Percentiles rank a stretch among this genome's conserved stretches.
Evolutionary conservation across 2,113 vertebrate genomes (phyloP).

Genomic region (Oreochromis tanganicae): DNA sequence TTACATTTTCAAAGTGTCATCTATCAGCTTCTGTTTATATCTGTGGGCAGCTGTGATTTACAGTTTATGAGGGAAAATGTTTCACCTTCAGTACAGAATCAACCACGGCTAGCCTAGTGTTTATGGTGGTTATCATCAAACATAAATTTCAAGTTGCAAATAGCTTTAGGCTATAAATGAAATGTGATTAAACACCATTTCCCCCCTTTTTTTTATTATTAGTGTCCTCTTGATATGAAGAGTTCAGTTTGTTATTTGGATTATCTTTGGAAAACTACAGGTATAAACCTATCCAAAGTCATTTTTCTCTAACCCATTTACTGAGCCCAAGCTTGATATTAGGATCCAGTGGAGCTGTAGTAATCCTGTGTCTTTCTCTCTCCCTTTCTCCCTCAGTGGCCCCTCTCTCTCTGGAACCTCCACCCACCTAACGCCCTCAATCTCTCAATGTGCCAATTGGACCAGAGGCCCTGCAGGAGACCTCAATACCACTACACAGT

Average conservation of each 20-base stretch:
- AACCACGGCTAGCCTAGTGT: not conserved
- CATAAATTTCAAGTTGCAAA: not conserved
- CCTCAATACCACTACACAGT: constrained; percentile 27
- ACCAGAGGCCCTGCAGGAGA: constrained; percentile 25
- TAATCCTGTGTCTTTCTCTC: not conserved
- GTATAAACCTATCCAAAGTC: not conserved
- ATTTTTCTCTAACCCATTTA: not conserved
- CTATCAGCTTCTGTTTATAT: not conserved
- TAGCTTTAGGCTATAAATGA: not conserved
- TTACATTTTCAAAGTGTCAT: not conserved
- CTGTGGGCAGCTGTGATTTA: not conserved
- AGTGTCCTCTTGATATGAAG: not conserved
- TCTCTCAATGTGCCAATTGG: not conserved
- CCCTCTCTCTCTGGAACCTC: not conserved
- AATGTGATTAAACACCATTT: not conserved
- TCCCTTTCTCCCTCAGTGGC: not conserved
- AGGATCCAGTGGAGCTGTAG: not conserved
- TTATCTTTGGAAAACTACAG: not conserved
- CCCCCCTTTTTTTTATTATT: not conserved
- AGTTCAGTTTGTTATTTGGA: not conserved
- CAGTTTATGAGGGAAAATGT: not conserved
- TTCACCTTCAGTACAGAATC: not conserved
- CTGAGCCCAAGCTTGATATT: not conserved
- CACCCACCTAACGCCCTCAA: not conserved
- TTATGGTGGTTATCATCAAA: not conserved